Conservation (phyloP, 2,888 invertebrate genomes). For the Callosobruchus maculatus region DNA sequence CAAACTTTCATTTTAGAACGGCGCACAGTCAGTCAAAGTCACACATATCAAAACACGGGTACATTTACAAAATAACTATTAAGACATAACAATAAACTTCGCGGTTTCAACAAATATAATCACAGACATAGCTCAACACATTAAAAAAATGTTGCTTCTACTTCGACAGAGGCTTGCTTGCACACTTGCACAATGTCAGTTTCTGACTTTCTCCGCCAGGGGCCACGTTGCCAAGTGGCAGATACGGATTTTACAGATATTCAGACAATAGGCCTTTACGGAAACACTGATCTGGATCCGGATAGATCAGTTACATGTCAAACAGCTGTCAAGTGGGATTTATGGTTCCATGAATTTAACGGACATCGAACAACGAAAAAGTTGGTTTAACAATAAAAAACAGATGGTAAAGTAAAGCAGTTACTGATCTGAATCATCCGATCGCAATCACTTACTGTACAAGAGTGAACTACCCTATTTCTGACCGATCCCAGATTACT, state of each 20-base stretch:
- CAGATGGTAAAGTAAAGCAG: no score
- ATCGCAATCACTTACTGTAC: no score
- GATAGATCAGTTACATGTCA: no score
- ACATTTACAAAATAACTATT: not conserved
- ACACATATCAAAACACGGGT: not conserved
- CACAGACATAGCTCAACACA: not conserved
- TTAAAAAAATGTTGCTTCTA: not conserved
- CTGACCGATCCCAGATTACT: no score
- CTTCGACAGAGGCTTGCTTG: not conserved
- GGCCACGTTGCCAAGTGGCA: conserved; percentile 4
- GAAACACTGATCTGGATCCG: no score
- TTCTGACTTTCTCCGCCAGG: conserved; percentile 1
- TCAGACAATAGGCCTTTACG: no score
- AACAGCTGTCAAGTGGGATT: no score
- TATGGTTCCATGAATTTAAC: no score
- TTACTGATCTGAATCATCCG: no score
- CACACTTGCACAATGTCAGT: conserved; percentile 5
- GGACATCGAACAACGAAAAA: no score
- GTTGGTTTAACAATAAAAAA: no score
- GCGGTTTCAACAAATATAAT: not conserved
- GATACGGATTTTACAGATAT: not conserved
- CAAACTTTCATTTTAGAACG: not conserved
- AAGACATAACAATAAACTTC: not conserved
- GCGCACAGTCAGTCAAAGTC: not conserved
- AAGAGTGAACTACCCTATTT: no score